Evolutionary conservation across 2,888 invertebrate genomes (phyloP).

Genomic region (Megalurothrips usitatus): DNA sequence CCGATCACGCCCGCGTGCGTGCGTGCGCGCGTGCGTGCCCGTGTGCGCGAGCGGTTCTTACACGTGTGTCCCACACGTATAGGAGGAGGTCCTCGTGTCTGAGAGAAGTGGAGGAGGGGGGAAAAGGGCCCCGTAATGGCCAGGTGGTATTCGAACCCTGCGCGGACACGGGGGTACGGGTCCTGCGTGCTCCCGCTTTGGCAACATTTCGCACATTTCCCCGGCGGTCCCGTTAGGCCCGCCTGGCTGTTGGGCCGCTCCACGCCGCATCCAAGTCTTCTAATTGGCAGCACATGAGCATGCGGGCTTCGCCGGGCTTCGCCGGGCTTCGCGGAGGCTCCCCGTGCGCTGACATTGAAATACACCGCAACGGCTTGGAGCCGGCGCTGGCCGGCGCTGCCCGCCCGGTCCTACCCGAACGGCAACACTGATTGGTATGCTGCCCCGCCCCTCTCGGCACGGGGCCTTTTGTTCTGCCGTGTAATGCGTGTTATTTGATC

Average conservation of each 20-base stretch:
- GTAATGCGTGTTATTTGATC: neutral
- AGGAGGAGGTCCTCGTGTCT: no score
- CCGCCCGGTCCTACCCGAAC: neutral
- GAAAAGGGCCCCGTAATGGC: no score
- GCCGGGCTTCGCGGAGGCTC: constrained; percentile 15
- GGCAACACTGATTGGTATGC: neutral
- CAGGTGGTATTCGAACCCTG: no score
- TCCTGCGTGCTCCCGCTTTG: no score
- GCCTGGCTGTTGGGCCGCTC: no score
- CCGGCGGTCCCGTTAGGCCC: no score
- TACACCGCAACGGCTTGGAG: constrained; percentile 6
- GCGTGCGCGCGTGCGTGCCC: neutral
- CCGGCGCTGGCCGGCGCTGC: neutral
- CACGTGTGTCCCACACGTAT: no score
- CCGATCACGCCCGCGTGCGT: neutral
- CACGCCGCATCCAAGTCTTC: neutral
- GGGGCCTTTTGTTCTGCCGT: neutral
- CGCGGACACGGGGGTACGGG: no score
- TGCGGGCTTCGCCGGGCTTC: neutral
- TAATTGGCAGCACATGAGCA: neutral
- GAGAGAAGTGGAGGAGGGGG: no score
- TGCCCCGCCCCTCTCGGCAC: neutral
- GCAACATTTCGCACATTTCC: no score
- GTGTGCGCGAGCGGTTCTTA: neutral
- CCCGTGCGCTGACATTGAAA: constrained; percentile 17